Conservation (phyloP, 2,113 vertebrate species). For the Phaethornis superciliosus region DNA sequence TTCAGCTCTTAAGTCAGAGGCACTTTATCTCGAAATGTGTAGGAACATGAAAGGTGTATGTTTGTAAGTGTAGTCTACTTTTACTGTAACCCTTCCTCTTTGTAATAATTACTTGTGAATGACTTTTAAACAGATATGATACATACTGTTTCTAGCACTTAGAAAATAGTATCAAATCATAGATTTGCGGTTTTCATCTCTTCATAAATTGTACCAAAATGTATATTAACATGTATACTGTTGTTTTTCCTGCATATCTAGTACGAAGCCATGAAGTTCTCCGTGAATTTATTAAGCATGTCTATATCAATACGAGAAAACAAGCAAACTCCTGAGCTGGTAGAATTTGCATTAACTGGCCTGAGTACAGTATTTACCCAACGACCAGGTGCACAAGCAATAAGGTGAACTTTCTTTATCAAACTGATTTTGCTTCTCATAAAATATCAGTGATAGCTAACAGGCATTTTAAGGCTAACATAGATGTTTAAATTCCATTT, state of each 20-base stretch:
- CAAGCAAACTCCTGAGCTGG: slow-evolving; percentile 82
- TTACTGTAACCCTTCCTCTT: background rate
- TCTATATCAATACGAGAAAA: slow-evolving; percentile 86
- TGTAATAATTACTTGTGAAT: background rate
- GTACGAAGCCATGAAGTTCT: slow-evolving; percentile 94
- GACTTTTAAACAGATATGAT: background rate
- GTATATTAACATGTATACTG: background rate
- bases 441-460: background rate
- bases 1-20: accelerated
- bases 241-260: slow-evolving; percentile 65
- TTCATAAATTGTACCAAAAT: background rate
- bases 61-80: background rate
- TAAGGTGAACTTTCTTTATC: slow-evolving; percentile 79
- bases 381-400: slow-evolving; percentile 91
- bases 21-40: background rate
- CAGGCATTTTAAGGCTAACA: background rate
- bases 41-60: background rate
- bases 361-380: slow-evolving; percentile 86
- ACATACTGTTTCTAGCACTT: background rate
- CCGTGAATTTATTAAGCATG: slow-evolving; percentile 88
- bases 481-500: background rate
- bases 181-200: background rate
- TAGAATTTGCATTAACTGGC: slow-evolving; percentile 86
- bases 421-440: background rate
- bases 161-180: background rate